Conservation (phyloP, 2,888 invertebrate species). For the Norana najaformis region DNA sequence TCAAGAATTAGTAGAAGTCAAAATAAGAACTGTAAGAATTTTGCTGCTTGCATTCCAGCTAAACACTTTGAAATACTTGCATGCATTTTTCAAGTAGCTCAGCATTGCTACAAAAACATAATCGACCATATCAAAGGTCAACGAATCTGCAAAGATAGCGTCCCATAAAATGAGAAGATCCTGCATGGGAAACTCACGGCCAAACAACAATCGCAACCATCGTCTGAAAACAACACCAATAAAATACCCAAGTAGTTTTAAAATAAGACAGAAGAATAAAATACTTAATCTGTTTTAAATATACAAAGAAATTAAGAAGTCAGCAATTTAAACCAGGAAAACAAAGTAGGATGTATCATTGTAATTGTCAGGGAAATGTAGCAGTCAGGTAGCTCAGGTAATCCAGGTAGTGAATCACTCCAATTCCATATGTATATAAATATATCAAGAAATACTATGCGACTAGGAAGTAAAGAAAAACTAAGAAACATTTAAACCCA, state of each 20-base stretch:
- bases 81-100: slow-evolving; percentile 71
- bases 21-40: not conserved
- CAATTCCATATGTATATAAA: not conserved
- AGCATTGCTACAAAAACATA: slow-evolving; percentile 79
- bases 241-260: not conserved
- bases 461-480: not conserved
- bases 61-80: slow-evolving; percentile 66
- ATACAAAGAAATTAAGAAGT: not conserved
- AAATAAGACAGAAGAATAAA: not conserved
- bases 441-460: not conserved
- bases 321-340: not conserved
- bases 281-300: not conserved
- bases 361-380: not conserved
- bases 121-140: slow-evolving; percentile 67
- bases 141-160: slow-evolving; percentile 75
- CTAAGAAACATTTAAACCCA: not conserved
- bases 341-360: not conserved
- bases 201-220: slow-evolving; percentile 81
- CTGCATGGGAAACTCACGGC: slow-evolving; percentile 78
- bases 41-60: not conserved
- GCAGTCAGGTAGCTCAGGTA: not conserved
- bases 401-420: not conserved
- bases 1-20: not conserved
- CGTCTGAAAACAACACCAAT: slow-evolving; percentile 67
- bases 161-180: slow-evolving; percentile 82